These are phyloP conservation scores for Dolichallabes microphthalmus DNA, from an alignment of 2,113 vertebrate species.

Conservation along the genomic window DNA sequence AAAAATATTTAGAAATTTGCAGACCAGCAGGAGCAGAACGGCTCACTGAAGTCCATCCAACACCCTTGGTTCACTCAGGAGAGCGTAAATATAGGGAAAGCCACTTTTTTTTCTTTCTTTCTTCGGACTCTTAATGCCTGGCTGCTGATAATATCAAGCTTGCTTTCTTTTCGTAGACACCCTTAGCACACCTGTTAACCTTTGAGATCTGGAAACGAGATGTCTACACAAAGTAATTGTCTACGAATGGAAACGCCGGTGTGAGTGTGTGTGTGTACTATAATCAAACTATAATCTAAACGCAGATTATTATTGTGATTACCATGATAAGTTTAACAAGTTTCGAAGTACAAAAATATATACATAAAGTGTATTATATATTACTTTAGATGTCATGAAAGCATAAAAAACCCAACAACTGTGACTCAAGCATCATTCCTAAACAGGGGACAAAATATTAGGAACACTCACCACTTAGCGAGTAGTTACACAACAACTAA, in stretches of 20 bases:
- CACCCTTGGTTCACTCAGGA: slow-evolving; percentile 27
- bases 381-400: not conserved
- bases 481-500: not conserved
- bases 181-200: slow-evolving; percentile 10
- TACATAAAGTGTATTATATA: too few species aligned
- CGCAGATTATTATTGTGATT: too few species aligned
- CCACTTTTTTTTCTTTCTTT: not conserved
- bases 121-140: slow-evolving; percentile 49
- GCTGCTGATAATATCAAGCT: slow-evolving; percentile 23
- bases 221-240: not conserved
- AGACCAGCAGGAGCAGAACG: slow-evolving; percentile 44
- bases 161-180: not conserved
- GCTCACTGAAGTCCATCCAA: slow-evolving; percentile 49
- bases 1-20: slow-evolving; percentile 62
- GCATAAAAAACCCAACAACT: not conserved
- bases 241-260: too few species aligned
- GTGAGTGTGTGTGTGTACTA: too few species aligned
- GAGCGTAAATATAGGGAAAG: slow-evolving; percentile 45
- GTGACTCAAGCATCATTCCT: not conserved
- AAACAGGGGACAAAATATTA: not conserved
- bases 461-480: not conserved
- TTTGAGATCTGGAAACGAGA: not conserved
- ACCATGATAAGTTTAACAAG: too few species aligned
- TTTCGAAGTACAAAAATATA: too few species aligned
- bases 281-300: too few species aligned